Evolutionary conservation across 1,140 invertebrate genomes (phyloP), one percentile per base, ranked within the genome.

Genomic region (Trichomalopsis sarcophagae): DNA sequence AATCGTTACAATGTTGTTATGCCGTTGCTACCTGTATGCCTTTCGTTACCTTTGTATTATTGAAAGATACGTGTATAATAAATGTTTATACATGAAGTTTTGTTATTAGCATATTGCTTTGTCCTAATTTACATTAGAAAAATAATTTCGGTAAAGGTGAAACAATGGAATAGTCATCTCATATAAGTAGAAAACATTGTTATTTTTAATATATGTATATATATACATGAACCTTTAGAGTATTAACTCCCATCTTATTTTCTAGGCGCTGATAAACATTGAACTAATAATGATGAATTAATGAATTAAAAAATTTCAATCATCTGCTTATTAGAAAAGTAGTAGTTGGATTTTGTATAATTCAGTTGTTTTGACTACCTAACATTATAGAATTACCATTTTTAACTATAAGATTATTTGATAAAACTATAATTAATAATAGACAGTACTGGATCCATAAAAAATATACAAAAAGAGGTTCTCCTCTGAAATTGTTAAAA

Each of bases 31-130:
- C 86, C 87, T 85, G 85, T 88, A 89, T 82, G 87, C 88, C 87
- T 89, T 90, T 90, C 88, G 86, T 89, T 89, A 90, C 88, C 87
- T 90, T 90, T 90, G 82, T 89, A 90, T 88, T 82, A 89, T 87
- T 88, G 82, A 84, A 88, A 81, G 81, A 87, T 87, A 86, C 82
- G 82, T 89, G 86, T 88, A 88, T 83, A 89, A 89, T 90, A 89
- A 90, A 90, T 89, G 89, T 90, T 90, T 90, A 87, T 90, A 90
- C 86, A 90, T 87, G 82, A 89, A 87, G 69, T 47, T 69, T 81
- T 50, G 27, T 77, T 33, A 62, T 66, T 36, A 6, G 33, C 33
- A 36, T 36, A 36, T 36, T 36, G 5, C 33, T 62, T 62, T 21
- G 30, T 66, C 27, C 6, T 5, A 66, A 27, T 33, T n/a, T 76